Evolutionary conservation across 2,797 vertebrate genomes (phyloP).

Genomic region (Oreochromis grahami): DNA sequence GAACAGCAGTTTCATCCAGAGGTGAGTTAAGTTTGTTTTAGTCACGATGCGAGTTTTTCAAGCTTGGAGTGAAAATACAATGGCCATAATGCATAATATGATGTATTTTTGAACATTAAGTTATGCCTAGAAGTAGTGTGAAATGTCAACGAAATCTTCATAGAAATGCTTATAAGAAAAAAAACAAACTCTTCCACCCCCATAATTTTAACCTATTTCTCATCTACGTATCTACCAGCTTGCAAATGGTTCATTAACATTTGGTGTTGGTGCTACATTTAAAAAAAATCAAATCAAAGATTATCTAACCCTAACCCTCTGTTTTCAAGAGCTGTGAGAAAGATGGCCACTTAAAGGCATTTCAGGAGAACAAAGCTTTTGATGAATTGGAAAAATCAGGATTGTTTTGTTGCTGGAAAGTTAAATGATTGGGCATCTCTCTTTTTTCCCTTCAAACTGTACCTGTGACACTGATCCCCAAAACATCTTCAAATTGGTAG

Average conservation of each 20-base stretch:
- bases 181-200: rapidly evolving
- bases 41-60: rapidly evolving
- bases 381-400: not conserved
- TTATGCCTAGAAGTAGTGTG: not conserved
- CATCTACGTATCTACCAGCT: not conserved
- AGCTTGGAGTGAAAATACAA: not conserved
- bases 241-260: not conserved
- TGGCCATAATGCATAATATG: not conserved
- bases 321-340: not conserved
- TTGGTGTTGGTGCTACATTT: not conserved
- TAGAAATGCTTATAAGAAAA: rapidly evolving
- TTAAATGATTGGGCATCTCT: no score
- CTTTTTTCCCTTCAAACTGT: no score
- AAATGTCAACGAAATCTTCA: not conserved
- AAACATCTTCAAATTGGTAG: not conserved
- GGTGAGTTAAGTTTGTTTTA: slow-evolving; percentile 62
- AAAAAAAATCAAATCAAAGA: not conserved
- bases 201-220: not conserved
- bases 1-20: slow-evolving; percentile 96
- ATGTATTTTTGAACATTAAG: not conserved
- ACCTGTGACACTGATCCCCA: not conserved
- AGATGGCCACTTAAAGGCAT: not conserved
- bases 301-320: no score
- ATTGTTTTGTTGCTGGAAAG: not conserved
- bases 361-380: not conserved